A percentile compares a stretch with the other conserved stretches of the same genome.
These are phyloP conservation scores for Drosophila sproati DNA, from an alignment of 1,140 invertebrate genomes.

Conservation along the genomic window DNA sequence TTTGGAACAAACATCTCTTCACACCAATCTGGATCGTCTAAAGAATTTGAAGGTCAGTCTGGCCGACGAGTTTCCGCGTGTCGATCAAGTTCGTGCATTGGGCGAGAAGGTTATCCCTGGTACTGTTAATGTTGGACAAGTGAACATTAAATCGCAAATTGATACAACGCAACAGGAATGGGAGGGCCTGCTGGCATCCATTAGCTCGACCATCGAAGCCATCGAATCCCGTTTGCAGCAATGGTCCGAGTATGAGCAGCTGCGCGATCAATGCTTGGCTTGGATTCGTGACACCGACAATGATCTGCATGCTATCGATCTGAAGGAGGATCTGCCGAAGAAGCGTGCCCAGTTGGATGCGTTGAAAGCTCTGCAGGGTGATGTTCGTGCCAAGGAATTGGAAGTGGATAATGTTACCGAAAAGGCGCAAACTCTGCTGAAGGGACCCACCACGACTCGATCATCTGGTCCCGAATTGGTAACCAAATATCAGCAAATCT, in stretches of 20 bases:
- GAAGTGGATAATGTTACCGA: constrained; percentile 97
- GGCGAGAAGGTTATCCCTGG: constrained; percentile 96
- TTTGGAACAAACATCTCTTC: constrained; percentile 94
- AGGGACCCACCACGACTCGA: constrained; percentile 86
- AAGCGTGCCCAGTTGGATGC: constrained; percentile 94
- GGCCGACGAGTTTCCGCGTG: constrained; percentile 93
- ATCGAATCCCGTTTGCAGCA: constrained; percentile 93
- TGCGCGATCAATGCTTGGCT: constrained; percentile 92
- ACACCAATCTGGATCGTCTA: constrained; percentile 95
- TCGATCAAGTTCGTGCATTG: constrained; percentile 91
- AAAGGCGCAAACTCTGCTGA: constrained; percentile 93
- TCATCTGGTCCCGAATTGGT: constrained; percentile 93
- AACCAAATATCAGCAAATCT: constrained; percentile 95
- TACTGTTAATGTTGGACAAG: constrained; percentile 93
- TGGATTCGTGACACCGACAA: constrained; percentile 96
- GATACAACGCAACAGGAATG: constrained; percentile 95
- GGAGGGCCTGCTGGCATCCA: constrained; percentile 91
- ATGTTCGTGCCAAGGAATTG: constrained; percentile 94
- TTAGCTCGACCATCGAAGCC: constrained; percentile 91
- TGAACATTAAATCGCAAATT: constrained; percentile 93
- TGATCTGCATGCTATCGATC: constrained; percentile 94
- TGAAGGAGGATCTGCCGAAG: constrained; percentile 92
- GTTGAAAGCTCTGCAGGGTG: constrained; percentile 92
- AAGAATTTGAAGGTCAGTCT: constrained; percentile 92
- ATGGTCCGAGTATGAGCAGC: constrained; percentile 96